phyloP scores from a whole-genome alignment of 2,888 invertebrate genomes.

The Calliphora vomitoria region DNA sequence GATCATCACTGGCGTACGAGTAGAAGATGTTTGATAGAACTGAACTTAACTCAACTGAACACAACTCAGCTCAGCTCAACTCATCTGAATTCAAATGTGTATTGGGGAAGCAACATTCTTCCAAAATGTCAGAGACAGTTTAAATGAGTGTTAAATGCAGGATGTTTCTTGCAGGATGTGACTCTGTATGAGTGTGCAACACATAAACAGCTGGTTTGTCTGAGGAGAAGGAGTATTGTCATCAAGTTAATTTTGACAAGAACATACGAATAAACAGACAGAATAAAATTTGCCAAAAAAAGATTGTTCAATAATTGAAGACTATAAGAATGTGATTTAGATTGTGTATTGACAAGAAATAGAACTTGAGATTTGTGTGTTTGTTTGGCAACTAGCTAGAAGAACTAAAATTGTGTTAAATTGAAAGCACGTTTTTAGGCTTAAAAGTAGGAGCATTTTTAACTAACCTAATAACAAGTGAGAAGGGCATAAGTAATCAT shows the following conservation, averaged over 20 bases:
- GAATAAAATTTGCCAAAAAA: neutral
- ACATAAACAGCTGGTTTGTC: neutral
- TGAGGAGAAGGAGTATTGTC: neutral
- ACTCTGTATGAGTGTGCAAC: neutral
- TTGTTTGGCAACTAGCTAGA: neutral
- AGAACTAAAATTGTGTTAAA: neutral
- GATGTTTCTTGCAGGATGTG: neutral
- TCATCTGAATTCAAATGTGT: too few species aligned
- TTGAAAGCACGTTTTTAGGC: neutral
- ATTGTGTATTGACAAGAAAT: neutral
- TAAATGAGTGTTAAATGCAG: conserved; percentile 11
- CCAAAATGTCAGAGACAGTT: conserved; percentile 1
- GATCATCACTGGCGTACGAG: too few species aligned
- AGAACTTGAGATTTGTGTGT: neutral
- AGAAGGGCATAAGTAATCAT: too few species aligned
- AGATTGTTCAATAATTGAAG: neutral
- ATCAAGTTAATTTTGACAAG: conserved; percentile 38
- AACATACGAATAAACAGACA: neutral
- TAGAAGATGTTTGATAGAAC: neutral
- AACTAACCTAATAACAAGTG: too few species aligned
- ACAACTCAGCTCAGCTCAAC: neutral
- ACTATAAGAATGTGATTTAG: neutral
- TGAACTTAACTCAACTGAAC: neutral
- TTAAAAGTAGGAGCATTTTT: neutral
- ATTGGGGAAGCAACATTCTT: neutral